These are phyloP conservation scores for Hippocampus guttulatus DNA, from an alignment of 2,113 vertebrate species.

Conservation along the genomic window DNA sequence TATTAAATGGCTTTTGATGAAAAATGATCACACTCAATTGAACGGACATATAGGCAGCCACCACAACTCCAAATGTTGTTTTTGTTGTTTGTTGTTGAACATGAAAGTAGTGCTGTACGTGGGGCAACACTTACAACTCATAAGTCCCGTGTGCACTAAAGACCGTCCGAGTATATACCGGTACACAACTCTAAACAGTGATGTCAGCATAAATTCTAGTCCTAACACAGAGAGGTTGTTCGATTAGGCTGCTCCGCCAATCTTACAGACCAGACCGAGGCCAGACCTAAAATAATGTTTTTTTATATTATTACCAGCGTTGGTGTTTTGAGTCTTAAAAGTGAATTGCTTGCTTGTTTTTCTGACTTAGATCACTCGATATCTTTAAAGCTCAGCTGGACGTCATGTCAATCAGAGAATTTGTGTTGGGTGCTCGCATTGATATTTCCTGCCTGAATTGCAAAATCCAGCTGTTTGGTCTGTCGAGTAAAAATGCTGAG, in stretches of 20 bases:
- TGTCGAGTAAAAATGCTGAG: not conserved
- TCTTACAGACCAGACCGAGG: too few relatives aligned
- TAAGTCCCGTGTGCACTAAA: too few relatives aligned
- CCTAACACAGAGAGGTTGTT: too few relatives aligned
- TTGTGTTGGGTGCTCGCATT: not conserved
- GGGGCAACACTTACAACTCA: too few relatives aligned
- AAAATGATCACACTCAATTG: not conserved
- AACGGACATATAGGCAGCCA: not conserved
- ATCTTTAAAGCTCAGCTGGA: constrained; percentile 1
- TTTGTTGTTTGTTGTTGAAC: too few relatives aligned
- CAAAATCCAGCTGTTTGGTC: not conserved
- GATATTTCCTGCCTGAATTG: not conserved
- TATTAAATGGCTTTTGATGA: not conserved
- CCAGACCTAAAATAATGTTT: too few relatives aligned
- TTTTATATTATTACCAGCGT: not conserved
- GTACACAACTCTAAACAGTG: too few relatives aligned
- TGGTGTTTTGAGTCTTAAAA: not conserved
- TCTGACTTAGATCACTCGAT: constrained; percentile 3
- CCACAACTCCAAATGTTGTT: not conserved
- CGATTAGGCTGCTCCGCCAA: too few relatives aligned
- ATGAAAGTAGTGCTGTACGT: too few relatives aligned
- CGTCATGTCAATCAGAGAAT: not conserved
- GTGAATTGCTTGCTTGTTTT: not conserved
- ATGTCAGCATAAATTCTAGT: too few relatives aligned
- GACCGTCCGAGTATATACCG: too few relatives aligned